Evolutionary conservation across 2,113 vertebrate genomes (phyloP).

Genomic region (Alectura lathami): DNA sequence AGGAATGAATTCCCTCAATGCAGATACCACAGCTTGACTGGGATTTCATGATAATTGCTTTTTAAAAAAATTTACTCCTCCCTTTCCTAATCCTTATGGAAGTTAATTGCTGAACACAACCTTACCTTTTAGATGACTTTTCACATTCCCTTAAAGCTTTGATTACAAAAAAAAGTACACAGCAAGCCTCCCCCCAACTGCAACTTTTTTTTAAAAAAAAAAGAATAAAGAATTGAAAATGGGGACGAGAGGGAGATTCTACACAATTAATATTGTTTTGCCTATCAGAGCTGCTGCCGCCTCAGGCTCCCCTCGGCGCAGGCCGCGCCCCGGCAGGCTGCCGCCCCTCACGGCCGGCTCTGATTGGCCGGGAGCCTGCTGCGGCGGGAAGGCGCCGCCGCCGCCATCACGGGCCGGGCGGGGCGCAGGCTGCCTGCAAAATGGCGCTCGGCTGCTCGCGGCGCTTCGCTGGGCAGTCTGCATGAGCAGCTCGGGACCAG

Average conservation of each 20-base stretch:
- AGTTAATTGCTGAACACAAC: neutral
- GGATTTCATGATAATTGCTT: neutral
- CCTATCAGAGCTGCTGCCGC: no score
- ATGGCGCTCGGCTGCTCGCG: neutral
- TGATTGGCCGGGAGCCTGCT: neutral
- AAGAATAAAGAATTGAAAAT: no score
- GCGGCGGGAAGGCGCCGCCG: neutral
- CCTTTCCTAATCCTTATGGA: neutral
- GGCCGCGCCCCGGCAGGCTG: no score
- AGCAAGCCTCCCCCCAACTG: neutral
- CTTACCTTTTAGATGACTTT: neutral
- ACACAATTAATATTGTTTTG: accelerated
- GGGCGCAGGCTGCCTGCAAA: neutral
- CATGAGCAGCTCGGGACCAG: neutral
- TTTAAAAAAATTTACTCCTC: neutral
- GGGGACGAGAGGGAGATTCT: no score
- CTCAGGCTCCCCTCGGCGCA: neutral
- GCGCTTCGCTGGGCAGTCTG: no score
- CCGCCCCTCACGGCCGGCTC: neutral
- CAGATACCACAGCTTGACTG: neutral
- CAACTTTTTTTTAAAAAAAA: neutral
- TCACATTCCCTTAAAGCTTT: neutral
- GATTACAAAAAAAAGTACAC: neutral
- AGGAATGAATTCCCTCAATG: neutral
- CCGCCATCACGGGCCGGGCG: no score